phyloP scores from a whole-genome alignment of 2,113 vertebrate genomes.

The Pogona vitticeps region DNA sequence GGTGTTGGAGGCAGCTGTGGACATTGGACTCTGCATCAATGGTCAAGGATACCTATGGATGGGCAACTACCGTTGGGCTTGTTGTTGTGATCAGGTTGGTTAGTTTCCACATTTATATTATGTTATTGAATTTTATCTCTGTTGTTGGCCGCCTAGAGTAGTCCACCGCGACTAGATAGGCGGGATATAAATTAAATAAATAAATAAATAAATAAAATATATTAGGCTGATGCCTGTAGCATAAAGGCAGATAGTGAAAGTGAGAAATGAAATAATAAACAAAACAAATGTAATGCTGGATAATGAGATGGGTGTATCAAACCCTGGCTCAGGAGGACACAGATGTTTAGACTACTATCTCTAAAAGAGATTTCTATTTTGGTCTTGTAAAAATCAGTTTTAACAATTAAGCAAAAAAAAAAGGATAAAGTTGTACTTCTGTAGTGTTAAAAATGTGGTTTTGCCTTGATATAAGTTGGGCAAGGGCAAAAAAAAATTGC shows the following conservation, averaged over 20 bases:
- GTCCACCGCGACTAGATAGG: no score
- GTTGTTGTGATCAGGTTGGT: no score
- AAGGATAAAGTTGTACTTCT: neutral
- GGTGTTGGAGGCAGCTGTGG: no score
- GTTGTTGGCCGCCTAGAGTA: no score
- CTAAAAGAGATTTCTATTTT: neutral
- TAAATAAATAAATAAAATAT: no score
- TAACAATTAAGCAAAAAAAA: neutral
- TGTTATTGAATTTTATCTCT: no score
- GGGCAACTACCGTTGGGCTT: no score
- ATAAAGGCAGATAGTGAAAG: neutral
- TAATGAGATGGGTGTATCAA: neutral
- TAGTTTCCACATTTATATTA: neutral
- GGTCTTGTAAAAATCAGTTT: neutral
- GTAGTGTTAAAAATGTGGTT: slow-evolving; percentile 37
- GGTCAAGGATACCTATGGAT: no score
- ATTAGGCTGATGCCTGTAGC: neutral
- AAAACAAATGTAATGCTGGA: neutral
- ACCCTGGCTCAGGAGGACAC: neutral
- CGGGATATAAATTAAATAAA: no score
- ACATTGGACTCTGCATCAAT: no score
- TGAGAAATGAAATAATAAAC: neutral
- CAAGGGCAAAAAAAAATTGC: neutral
- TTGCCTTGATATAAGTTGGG: slow-evolving; percentile 1
- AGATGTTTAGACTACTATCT: neutral